phyloP scores from a whole-genome alignment of 2,797 vertebrate genomes.

The Erithacus rubecula region DNA sequence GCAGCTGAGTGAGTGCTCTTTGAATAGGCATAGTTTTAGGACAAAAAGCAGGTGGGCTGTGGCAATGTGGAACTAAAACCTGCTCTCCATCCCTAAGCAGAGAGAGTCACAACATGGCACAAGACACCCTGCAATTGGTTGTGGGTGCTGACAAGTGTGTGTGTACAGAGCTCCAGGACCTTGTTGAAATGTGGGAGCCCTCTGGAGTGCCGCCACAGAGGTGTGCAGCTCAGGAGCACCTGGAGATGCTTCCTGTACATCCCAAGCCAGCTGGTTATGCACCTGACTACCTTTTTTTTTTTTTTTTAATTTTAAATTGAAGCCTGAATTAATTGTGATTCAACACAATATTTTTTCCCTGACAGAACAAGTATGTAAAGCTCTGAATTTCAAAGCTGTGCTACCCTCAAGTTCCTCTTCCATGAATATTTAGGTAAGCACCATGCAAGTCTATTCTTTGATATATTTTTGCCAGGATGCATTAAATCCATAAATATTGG shows the following conservation, averaged over 20 bases:
- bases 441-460: neutral
- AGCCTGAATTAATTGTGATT: neutral
- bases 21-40: neutral
- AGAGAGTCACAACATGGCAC: neutral
- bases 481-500: neutral
- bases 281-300: neutral
- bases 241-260: neutral
- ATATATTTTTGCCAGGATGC: neutral
- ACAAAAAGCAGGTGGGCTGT: neutral
- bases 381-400: neutral
- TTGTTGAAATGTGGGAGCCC: neutral
- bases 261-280: neutral
- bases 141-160: neutral
- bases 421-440: neutral
- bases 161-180: neutral
- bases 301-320: neutral
- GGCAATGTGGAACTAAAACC: neutral
- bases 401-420: neutral
- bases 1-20: neutral
- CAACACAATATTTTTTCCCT: neutral
- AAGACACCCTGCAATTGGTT: neutral
- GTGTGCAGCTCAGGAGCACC: neutral
- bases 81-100: neutral
- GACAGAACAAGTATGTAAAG: neutral
- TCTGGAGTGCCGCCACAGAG: neutral